Percentiles rank a stretch among this genome's conserved stretches.
Evolutionary conservation across 1,140 invertebrate species (phyloP).

Genomic region (Pygmarrhopalites habei): DNA sequence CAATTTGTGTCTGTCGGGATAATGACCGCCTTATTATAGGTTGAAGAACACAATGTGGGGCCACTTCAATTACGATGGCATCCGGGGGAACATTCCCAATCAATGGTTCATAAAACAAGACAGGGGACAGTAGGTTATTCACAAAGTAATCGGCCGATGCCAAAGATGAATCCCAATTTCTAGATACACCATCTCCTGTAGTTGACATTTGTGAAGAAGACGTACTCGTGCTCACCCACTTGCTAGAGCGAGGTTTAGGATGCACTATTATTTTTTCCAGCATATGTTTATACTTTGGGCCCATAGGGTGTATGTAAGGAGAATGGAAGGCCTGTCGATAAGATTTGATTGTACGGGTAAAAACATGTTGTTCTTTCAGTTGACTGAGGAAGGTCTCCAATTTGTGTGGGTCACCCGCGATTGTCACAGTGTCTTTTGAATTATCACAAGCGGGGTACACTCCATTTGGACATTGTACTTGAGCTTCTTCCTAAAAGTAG

Average conservation of each 20-base stretch:
- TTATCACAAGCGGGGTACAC: constrained; percentile 43
- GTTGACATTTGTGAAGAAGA: constrained; percentile 67
- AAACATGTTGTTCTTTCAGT: constrained; percentile 3
- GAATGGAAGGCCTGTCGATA: constrained; percentile 10
- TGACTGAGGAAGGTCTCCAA: constrained; percentile 43
- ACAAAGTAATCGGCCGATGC: constrained; percentile 87
- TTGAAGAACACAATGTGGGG: constrained; percentile 69
- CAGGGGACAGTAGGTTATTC: constrained; percentile 56
- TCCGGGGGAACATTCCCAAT: constrained; percentile 66
- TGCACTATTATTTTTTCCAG: too few species aligned
- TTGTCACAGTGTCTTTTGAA: constrained; percentile 2
- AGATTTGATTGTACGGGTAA: constrained; percentile 4
- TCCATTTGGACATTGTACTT: constrained; percentile 61
- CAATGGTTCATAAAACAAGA: constrained; percentile 77
- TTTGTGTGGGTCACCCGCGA: constrained; percentile 84
- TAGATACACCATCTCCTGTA: too few species aligned
- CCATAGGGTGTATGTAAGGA: constrained; percentile 51
- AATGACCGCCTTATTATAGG: constrained; percentile 57
- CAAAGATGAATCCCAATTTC: constrained; percentile 61
- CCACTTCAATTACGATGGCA: constrained; percentile 71
- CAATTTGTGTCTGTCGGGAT: constrained; percentile 18
- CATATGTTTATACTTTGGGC: constrained; percentile 42
- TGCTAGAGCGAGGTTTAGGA: too few species aligned
- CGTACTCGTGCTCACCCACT: constrained; percentile 91
- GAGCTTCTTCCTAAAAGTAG: too few species aligned